Conservation (phyloP, 2,888 invertebrate species). For the Pinctada fucata region DNA sequence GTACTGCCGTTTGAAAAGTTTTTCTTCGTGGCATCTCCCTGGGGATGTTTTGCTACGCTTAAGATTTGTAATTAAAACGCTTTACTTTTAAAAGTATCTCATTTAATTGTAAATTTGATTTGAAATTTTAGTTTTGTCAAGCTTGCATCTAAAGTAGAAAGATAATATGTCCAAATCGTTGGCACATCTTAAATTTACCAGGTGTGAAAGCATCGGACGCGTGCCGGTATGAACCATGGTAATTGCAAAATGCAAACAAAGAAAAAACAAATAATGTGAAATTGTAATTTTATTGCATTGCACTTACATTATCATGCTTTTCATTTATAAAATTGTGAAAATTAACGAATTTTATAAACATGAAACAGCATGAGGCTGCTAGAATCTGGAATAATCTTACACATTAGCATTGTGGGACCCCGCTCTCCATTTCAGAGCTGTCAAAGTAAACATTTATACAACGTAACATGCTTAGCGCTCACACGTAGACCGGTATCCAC, state of each 20-base stretch:
- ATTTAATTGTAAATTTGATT: constrained; percentile 1
- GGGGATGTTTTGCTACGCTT: background rate
- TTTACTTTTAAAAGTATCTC: background rate
- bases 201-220: background rate
- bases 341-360: background rate
- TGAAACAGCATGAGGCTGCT: constrained; percentile 2
- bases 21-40: background rate
- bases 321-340: background rate
- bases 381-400: background rate
- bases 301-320: background rate
- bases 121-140: background rate
- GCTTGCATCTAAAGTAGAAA: background rate
- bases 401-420: background rate
- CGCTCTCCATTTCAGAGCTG: background rate
- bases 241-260: background rate
- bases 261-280: background rate
- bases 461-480: background rate
- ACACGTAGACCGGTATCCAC: too few species aligned
- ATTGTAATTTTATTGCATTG: background rate
- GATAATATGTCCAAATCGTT: background rate
- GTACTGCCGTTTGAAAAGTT: too few species aligned
- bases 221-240: background rate
- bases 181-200: background rate
- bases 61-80: background rate
- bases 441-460: background rate